Conservation (phyloP, 2,797 vertebrate genomes). For the Xenops minutus region DNA sequence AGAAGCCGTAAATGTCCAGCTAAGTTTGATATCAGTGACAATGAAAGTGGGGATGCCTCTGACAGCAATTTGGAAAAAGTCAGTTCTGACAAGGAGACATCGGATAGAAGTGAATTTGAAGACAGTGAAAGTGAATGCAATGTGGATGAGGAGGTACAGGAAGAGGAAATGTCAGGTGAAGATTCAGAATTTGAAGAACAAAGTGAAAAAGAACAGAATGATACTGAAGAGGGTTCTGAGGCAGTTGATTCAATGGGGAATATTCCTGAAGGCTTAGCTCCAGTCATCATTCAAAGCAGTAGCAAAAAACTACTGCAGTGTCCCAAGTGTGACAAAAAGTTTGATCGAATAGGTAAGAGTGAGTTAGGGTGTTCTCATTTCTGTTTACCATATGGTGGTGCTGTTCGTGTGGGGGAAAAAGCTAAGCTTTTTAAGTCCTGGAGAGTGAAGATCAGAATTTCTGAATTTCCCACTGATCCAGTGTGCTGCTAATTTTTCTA, state of each 20-base stretch:
- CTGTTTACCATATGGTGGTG: background rate
- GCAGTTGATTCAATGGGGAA: slow-evolving; percentile 65
- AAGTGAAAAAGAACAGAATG: slow-evolving; percentile 69
- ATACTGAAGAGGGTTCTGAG: slow-evolving; percentile 68
- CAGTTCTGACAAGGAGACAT: slow-evolving; percentile 66
- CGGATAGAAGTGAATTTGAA: slow-evolving; percentile 69
- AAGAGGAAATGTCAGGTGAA: slow-evolving; percentile 68
- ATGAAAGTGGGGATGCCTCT: slow-evolving; percentile 63
- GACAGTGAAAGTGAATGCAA: slow-evolving; percentile 77
- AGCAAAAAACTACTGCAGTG: slow-evolving; percentile 92
- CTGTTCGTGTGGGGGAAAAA: background rate
- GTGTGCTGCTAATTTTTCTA: background rate
- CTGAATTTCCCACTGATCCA: background rate
- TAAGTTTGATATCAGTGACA: slow-evolving; percentile 81
- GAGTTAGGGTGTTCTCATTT: background rate
- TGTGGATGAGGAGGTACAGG: slow-evolving; percentile 64
- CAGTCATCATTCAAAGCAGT: slow-evolving; percentile 84
- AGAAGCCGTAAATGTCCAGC: slow-evolving; percentile 83
- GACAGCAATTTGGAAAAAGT: slow-evolving; percentile 55
- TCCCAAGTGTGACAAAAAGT: slow-evolving; percentile 94
- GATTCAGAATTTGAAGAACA: slow-evolving; percentile 70
- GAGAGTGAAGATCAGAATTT: background rate
- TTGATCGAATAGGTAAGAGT: slow-evolving; percentile 93
- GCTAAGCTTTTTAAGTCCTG: background rate
- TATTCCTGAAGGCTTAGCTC: slow-evolving; percentile 87